Conservation (phyloP, 2,113 vertebrate genomes). For the Trematomus loennbergii region DNA sequence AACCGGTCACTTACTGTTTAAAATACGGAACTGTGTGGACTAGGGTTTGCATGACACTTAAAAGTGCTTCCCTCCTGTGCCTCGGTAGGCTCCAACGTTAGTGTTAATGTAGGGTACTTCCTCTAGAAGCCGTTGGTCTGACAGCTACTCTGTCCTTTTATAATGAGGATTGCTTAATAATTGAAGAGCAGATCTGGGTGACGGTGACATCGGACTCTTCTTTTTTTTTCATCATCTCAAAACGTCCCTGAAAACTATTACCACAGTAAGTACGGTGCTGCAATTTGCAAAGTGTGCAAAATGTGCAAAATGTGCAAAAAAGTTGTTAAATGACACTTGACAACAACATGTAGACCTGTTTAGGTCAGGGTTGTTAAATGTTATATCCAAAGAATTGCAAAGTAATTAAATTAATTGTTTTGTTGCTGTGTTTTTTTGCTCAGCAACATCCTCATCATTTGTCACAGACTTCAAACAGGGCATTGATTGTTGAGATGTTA, state of each 20-base stretch:
- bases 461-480: background rate
- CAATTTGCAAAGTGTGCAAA: background rate
- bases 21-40: conserved; percentile 66
- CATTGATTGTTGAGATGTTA: conserved; percentile 10
- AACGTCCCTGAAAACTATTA: background rate
- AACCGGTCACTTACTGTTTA: conserved; percentile 15
- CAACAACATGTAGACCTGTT: background rate
- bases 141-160: conserved; percentile 18
- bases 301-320: background rate
- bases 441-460: background rate
- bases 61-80: background rate
- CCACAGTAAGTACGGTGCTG: background rate
- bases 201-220: conserved; percentile 9
- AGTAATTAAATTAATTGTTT: background rate
- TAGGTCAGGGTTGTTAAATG: background rate
- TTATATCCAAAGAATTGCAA: conserved; percentile 7
- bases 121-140: conserved; percentile 4
- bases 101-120: conserved; percentile 9
- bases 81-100: background rate
- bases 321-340: background rate
- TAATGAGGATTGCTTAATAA: conserved; percentile 5
- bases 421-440: background rate
- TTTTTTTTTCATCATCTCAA: conserved; percentile 8
- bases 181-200: conserved; percentile 14
- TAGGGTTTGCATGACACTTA: conserved; percentile 33